Evolutionary conservation across 2,888 invertebrate genomes (phyloP).

Genomic region (Escarpia spicata): DNA sequence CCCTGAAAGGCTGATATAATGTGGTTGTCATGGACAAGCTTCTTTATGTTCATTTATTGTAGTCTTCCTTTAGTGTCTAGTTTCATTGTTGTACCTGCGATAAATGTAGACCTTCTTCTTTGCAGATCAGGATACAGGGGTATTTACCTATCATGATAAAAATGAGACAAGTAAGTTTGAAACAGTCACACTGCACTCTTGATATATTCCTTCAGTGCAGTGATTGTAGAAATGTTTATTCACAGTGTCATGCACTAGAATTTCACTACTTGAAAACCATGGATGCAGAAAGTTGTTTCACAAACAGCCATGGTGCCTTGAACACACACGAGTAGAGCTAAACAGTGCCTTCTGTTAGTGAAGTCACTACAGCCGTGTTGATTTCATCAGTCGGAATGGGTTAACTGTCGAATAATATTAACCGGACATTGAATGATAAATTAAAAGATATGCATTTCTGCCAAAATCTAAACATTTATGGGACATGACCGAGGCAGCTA

Average conservation of each 20-base stretch:
- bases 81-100: neutral
- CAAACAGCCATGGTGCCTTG: neutral
- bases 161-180: slow-evolving; percentile 49
- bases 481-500: too few species aligned
- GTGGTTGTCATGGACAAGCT: neutral
- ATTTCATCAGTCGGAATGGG: too few species aligned
- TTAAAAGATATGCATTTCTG: too few species aligned
- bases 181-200: neutral
- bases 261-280: slow-evolving; percentile 36
- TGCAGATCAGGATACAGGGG: slow-evolving; percentile 54
- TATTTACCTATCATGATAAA: slow-evolving; percentile 59
- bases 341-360: neutral
- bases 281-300: neutral
- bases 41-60: neutral
- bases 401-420: too few species aligned
- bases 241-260: neutral
- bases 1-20: neutral
- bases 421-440: too few species aligned
- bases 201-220: neutral
- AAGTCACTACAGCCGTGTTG: too few species aligned
- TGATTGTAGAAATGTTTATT: neutral
- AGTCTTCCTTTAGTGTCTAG: neutral
- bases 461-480: too few species aligned
- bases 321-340: neutral
- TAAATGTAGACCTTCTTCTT: slow-evolving; percentile 26